Base-by-base conservation (phyloP, 1,140 invertebrate genomes). In the Euborellia annulipes region DNA sequence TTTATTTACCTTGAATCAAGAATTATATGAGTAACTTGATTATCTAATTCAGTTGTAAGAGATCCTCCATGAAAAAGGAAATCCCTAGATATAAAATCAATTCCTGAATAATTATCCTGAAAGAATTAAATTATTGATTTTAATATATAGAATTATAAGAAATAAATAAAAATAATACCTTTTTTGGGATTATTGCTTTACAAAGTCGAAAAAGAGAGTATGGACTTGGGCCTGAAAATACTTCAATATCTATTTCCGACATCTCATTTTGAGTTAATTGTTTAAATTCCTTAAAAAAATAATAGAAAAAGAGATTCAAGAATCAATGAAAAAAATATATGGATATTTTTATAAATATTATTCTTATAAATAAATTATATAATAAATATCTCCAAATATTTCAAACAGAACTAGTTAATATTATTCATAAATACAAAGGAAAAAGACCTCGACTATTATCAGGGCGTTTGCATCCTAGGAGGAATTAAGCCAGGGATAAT, bases 1-100 rank as follows among this genome's bases (percentile, higher is more conserved):
- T 27, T 11, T 27, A 27, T 4, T 17, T 51, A 37, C n/a, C 49
- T 54, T 14, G 59, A 49, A 30, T 59, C 38, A 6, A 61, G 46
- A 40, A 69, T 60, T 8, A 65, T 45, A 51, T 66, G 59, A 16
- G 57, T 59, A 7, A 61, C 57, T 6, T 47, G 23, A 18, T 46
- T 18, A 38, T 58, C 48, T 9, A 66, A 46, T 22, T 49, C 36
- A 41, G 55, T 37, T 36, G 43, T 54, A n/a, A 61, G 41, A 2
- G 19, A 59, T 42, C 71, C 71, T 18, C 53, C 58, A 55, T 68
- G 62, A 51, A 68, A 71, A 36, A 52, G 49, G 54, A 66, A 61
- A 39, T 54, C 47, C 23, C 52, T 56, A 46, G 58, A 58, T 17
- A 42, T 44, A 8, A 48, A 21, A 40, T 63, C 54, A 17, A 54